These are phyloP conservation scores for Zosterops lateralis DNA, from an alignment of 2,113 vertebrate genomes.

Conservation along the genomic window DNA sequence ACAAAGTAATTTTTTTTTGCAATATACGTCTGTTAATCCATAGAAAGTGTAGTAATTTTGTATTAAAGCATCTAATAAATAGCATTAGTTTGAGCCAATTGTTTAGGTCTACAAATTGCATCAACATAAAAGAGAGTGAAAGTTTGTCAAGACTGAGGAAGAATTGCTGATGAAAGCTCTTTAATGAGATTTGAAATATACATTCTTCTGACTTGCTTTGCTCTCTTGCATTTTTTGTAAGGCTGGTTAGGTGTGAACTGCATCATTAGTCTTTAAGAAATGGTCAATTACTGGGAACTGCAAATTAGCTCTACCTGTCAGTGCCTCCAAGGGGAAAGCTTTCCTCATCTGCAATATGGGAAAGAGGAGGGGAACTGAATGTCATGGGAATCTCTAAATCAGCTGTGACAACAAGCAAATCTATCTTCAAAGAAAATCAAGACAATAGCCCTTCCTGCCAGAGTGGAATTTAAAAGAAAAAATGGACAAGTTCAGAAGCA, in stretches of 20 bases:
- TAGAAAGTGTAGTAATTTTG: neutral
- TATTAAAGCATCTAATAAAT: neutral
- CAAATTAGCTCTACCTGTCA: slow-evolving; percentile 61
- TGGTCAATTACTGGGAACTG: slow-evolving; percentile 51
- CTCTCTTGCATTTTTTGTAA: slow-evolving; percentile 21
- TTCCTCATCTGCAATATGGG: slow-evolving; percentile 3
- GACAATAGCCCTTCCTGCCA: neutral
- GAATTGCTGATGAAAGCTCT: neutral
- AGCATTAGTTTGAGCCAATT: neutral
- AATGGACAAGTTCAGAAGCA: neutral
- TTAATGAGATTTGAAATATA: slow-evolving; percentile 51
- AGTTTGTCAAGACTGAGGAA: slow-evolving; percentile 9
- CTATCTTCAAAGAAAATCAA: slow-evolving; percentile 35
- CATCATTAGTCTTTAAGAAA: slow-evolving; percentile 65
- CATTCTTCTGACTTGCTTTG: slow-evolving; percentile 31
- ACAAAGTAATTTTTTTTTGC: neutral
- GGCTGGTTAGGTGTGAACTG: slow-evolving; percentile 41
- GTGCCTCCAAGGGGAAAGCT: slow-evolving; percentile 39
- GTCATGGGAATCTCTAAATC: slow-evolving; percentile 30
- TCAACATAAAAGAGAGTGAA: slow-evolving; percentile 1
- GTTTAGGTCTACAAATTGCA: slow-evolving; percentile 15
- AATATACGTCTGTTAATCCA: neutral
- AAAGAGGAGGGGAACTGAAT: neutral
- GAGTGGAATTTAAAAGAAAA: slow-evolving; percentile 2
- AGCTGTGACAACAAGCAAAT: slow-evolving; percentile 33